Evolutionary conservation across 2,888 invertebrate genomes (phyloP).

Genomic region (Nomada ferruginata): DNA sequence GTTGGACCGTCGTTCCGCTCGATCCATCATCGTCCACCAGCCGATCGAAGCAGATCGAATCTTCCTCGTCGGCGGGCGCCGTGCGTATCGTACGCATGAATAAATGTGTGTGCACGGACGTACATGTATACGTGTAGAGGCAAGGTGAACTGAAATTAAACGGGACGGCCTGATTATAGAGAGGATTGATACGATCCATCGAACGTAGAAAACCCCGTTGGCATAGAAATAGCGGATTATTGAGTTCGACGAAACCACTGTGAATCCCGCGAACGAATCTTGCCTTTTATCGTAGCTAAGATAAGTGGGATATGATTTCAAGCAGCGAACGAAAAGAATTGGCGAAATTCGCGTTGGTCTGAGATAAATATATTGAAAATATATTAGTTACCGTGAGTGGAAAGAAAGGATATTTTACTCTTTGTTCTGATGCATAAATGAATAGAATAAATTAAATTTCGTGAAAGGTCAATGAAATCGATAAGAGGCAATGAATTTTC

Average conservation of each 20-base stretch:
- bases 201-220: neutral
- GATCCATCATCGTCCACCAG: conserved; percentile 53
- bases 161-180: neutral
- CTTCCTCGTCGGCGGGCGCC: conserved; percentile 44
- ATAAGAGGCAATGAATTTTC: neutral
- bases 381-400: too few relatives aligned
- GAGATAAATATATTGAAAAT: neutral
- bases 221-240: neutral
- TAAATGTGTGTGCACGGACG: conserved; percentile 52
- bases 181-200: neutral
- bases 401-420: too few relatives aligned
- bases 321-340: neutral
- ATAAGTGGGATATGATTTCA: neutral
- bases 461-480: neutral
- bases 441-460: neutral
- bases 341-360: neutral
- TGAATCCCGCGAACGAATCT: neutral
- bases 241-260: neutral
- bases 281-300: neutral
- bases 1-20: conserved; percentile 57
- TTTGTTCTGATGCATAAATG: too few relatives aligned
- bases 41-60: conserved; percentile 51
- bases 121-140: conserved; percentile 57
- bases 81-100: conserved; percentile 65
- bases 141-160: conserved; percentile 4